Evolutionary conservation across 2,888 invertebrate genomes (phyloP).

Genomic region (Ophioninae sp.): DNA sequence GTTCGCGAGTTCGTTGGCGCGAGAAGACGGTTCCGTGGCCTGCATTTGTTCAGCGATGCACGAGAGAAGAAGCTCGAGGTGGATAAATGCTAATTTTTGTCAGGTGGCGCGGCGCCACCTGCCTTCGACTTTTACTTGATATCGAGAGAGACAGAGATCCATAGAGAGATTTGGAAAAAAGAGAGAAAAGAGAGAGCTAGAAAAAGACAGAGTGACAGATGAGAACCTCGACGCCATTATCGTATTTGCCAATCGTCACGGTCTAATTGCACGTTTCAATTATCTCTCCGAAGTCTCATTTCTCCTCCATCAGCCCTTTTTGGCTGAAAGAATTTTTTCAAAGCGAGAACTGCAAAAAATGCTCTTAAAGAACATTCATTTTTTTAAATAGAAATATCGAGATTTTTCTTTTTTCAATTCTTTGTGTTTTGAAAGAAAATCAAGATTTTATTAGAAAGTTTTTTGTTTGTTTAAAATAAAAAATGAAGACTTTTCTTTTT

Average conservation of each 20-base stretch:
- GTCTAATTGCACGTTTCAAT: constrained; percentile 64
- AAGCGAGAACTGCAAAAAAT: neutral
- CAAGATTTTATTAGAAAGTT: too few species aligned
- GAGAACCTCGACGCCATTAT: constrained; percentile 60
- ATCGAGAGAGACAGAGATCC: constrained; percentile 58
- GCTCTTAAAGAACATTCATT: too few species aligned
- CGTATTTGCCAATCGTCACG: constrained; percentile 67
- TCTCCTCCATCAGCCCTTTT: constrained; percentile 44
- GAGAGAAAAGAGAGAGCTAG: neutral
- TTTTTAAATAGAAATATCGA: too few species aligned
- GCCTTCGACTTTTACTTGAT: constrained; percentile 57
- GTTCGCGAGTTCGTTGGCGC: constrained; percentile 52
- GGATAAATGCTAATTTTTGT: constrained; percentile 71
- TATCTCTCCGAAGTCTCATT: constrained; percentile 51
- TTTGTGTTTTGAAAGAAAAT: too few species aligned
- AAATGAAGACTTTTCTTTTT: too few species aligned
- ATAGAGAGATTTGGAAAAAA: neutral
- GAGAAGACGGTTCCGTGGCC: constrained; percentile 68
- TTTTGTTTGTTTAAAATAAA: too few species aligned
- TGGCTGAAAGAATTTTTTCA: constrained; percentile 8
- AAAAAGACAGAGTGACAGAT: constrained; percentile 12
- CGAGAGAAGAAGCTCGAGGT: constrained; percentile 69
- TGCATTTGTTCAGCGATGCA: constrained; percentile 70
- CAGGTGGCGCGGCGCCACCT: constrained; percentile 59
- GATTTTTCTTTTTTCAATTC: too few species aligned